Percentiles rank a stretch among this genome's conserved stretches.
Evolutionary conservation across 92 coral and sea anemone species (phyloP).

Genomic region (Bergia puertoricense): DNA sequence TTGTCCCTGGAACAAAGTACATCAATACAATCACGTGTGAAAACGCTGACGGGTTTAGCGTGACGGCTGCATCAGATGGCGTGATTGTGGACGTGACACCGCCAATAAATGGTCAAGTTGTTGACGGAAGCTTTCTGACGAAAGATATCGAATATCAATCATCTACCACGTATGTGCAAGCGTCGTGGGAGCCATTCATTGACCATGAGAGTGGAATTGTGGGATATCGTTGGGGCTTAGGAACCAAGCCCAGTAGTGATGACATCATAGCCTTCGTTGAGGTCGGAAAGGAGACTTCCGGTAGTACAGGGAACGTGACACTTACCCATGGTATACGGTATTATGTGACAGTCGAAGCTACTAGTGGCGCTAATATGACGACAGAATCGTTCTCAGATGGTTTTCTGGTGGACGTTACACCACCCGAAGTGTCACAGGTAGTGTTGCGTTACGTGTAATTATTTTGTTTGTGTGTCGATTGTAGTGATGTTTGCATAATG

Average conservation of each 20-base stretch:
- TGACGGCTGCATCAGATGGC: conserved; percentile 67
- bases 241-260: conserved; percentile 78
- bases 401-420: conserved; percentile 81
- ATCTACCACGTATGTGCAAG: conserved; percentile 47
- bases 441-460: too few relatives aligned
- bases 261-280: conserved; percentile 64
- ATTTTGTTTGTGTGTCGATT: too few relatives aligned
- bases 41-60: conserved; percentile 81
- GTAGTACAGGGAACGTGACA: conserved; percentile 39
- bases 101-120: conserved; percentile 43
- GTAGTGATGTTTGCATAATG: too few relatives aligned
- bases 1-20: conserved; percentile 85
- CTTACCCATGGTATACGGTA: conserved; percentile 45
- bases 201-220: conserved; percentile 87
- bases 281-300: conserved; percentile 47
- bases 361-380: conserved; percentile 72
- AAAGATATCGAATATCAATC: conserved; percentile 38
- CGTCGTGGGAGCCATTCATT: conserved; percentile 71
- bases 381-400: conserved; percentile 91
- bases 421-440: conserved; percentile 79
- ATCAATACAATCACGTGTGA: conserved; percentile 73
- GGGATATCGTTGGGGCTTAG: conserved; percentile 88
- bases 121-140: conserved; percentile 47
- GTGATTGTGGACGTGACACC: conserved; percentile 67
- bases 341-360: conserved; percentile 54